Conservation (phyloP, 2,113 vertebrate genomes). For the Tychaedon coryphoeus region DNA sequence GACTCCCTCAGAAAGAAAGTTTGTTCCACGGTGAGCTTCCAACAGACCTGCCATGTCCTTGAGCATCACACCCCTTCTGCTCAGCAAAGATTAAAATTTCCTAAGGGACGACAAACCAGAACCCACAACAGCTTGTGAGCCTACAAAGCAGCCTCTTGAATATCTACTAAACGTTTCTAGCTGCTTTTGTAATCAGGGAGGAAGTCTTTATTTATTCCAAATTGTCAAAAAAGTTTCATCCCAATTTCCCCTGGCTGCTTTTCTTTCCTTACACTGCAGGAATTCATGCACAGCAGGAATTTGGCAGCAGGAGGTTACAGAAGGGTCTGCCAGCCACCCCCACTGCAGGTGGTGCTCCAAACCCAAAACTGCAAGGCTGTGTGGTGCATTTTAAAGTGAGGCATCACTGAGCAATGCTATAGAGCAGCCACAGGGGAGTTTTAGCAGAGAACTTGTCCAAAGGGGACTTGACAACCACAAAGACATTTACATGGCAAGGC, state of each 20-base stretch:
- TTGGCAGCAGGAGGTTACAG: conserved; percentile 12
- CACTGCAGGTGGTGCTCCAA: conserved; percentile 46
- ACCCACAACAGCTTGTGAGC: neutral
- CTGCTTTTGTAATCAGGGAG: conserved; percentile 4
- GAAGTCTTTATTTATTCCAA: conserved; percentile 1
- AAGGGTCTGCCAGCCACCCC: conserved; percentile 6
- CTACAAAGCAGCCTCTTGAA: neutral
- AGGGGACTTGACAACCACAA: neutral
- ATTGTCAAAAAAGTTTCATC: neutral
- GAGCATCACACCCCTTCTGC: neutral
- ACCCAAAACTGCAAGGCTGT: neutral
- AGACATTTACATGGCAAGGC: neutral
- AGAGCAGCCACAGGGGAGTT: neutral
- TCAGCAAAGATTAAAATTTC: neutral
- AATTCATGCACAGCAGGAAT: neutral
- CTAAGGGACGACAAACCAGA: neutral
- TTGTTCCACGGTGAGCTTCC: neutral
- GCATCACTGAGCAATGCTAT: conserved; percentile 18
- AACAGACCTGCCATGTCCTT: neutral
- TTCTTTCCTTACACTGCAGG: neutral
- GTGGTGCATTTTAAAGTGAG: conserved; percentile 4
- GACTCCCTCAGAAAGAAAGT: neutral
- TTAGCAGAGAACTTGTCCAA: neutral
- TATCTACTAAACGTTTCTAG: neutral
- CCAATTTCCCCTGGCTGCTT: neutral